Conservation (phyloP, 2,113 vertebrate species). For the Gymnogyps californianus region DNA sequence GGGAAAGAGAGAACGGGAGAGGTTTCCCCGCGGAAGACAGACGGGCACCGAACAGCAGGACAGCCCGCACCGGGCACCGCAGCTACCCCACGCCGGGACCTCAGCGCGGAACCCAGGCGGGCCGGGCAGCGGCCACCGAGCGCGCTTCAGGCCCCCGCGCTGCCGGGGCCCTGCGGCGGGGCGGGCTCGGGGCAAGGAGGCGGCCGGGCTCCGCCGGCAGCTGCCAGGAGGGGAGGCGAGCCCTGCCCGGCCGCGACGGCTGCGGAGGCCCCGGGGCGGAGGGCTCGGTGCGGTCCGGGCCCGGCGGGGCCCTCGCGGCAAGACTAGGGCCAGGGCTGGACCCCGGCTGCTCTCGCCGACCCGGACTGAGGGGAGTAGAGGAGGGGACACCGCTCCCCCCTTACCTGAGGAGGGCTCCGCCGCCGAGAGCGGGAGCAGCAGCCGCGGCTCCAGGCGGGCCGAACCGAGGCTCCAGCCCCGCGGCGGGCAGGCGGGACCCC, state of each 20-base stretch:
- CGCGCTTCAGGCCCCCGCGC: not conserved
- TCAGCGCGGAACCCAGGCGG: not conserved
- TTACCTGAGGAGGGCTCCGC: not conserved
- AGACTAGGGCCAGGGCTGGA: not conserved
- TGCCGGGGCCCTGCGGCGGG: not conserved
- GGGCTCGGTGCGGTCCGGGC: not conserved
- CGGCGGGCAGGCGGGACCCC: not conserved
- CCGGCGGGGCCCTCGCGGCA: not conserved
- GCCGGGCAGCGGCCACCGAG: not conserved
- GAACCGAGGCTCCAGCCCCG: not conserved
- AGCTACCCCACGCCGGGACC: not conserved
- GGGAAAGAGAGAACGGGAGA: not conserved
- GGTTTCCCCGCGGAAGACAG: too few species aligned
- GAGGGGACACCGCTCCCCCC: too few species aligned
- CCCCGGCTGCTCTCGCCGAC: not conserved
- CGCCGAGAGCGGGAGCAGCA: not conserved
- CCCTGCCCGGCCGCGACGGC: not conserved
- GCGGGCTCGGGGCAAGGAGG: not conserved
- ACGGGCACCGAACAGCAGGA: not conserved
- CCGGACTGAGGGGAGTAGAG: rapidly evolving
- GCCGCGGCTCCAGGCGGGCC: too few species aligned
- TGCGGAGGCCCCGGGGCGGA: not conserved
- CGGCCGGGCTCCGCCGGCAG: not conserved
- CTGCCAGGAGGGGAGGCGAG: not conserved
- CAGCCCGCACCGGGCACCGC: not conserved